Percentiles rank a stretch among this genome's conserved stretches.
phyloP scores from a whole-genome alignment of 2,113 vertebrate species.

The Aegithalos caudatus region DNA sequence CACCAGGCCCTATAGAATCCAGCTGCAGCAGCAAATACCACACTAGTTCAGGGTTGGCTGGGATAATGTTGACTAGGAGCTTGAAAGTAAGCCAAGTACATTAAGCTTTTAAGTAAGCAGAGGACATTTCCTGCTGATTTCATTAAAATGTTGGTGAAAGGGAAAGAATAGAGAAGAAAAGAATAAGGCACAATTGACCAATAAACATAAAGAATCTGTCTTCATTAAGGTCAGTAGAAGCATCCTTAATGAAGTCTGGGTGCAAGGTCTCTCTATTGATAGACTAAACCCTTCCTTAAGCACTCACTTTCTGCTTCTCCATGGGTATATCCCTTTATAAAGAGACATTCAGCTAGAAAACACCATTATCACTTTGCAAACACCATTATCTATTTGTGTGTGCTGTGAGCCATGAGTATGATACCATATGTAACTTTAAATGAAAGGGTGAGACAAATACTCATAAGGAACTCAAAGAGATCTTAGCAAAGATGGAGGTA shows the following conservation, averaged over 20 bases:
- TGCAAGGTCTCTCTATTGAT: not conserved
- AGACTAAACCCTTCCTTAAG: not conserved
- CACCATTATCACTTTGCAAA: not conserved
- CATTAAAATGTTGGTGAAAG: not conserved
- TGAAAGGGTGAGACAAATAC: not conserved
- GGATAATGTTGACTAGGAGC: not conserved
- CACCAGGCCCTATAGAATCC: not conserved
- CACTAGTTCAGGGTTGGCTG: not conserved
- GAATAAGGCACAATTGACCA: not conserved
- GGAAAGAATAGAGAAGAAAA: not conserved
- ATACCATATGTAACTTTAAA: not conserved
- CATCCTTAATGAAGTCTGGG: not conserved
- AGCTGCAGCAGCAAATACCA: not conserved
- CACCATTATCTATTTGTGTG: fast-evolving
- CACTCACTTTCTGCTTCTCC: not conserved
- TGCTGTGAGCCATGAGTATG: not conserved
- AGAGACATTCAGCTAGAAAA: not conserved
- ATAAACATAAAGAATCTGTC: not conserved
- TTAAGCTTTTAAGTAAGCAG: not conserved
- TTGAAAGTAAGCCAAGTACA: not conserved
- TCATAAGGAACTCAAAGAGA: not conserved
- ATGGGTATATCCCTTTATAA: not conserved
- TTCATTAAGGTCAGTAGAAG: not conserved
- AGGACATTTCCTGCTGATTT: not conserved
- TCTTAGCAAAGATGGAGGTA: not conserved